Evolutionary conservation across 2,113 vertebrate genomes (phyloP), one percentile per base, ranked within the genome.

Genomic region (Phalacrocorax aristotelis): DNA sequence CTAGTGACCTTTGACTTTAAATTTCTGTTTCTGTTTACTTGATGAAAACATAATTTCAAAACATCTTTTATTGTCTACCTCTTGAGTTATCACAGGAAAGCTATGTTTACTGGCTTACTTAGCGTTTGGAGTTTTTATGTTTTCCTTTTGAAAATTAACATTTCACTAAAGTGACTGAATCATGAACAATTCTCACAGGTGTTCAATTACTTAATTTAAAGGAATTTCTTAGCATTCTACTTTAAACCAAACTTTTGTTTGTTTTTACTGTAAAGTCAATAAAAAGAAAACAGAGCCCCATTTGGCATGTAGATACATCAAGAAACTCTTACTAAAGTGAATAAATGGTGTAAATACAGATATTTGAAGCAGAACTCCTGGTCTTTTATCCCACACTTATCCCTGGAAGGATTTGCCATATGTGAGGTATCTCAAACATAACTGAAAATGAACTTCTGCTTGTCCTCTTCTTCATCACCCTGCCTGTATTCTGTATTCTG

Each of bases 101-200:
- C 23, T 9, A 25, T 66, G 15, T 75, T 90, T 57, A 48, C 11
- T 32, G 42, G 30, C 36, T 95, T 74, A 25, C 29, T 46, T 91
- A 77, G 69, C 23, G 54, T 57, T 87, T 51, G 52, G 14, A 6
- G 5, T 1, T 68, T 85, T 92, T 80, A 83, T 58, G 23, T 7
- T 52, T 95, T 87, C 26, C 55, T 88, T 80, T 80, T 64, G 64
- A 86, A 97, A 96, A 92, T 42, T 74, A 81, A 87, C 12, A 10
- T 90, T 94, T 83, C 32, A 21, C 78, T 88, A 30, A 88, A 90
- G 40, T 26, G 25, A 74, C 90, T 90, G 71, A 90, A 70, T 54
- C 9, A 10, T 68, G 83, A 89, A 70, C 51, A 34, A 57, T 42
- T 74, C 44, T 13, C 46, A n/a, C 44, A 49, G 64, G 75, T 66